phyloP scores from a whole-genome alignment of 2,113 vertebrate species.

The Micronycteris hirsuta region DNA sequence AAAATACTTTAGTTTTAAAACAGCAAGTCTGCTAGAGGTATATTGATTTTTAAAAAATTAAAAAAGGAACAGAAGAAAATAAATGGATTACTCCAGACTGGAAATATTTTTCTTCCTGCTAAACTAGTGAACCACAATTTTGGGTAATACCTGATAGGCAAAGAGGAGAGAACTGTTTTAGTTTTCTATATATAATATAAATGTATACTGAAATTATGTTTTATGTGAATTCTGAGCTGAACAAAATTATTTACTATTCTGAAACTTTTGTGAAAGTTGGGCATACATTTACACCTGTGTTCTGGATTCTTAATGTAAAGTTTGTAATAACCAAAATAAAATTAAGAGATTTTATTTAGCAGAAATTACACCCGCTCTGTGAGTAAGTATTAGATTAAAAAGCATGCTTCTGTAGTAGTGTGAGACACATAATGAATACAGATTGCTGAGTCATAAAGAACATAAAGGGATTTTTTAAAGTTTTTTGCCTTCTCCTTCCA shows the following conservation, averaged over 20 bases:
- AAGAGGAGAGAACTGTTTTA: neutral
- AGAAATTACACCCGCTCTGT: neutral
- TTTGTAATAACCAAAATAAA: constrained; percentile 2
- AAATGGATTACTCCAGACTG: neutral
- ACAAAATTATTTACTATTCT: neutral
- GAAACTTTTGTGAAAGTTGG: neutral
- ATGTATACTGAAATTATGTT: neutral
- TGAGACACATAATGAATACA: neutral
- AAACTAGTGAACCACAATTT: neutral
- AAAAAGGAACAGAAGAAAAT: neutral
- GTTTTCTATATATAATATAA: neutral
- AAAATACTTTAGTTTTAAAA: constrained; percentile 18
- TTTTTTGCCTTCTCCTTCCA: neutral
- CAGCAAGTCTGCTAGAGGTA: neutral
- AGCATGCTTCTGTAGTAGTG: neutral
- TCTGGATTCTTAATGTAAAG: neutral
- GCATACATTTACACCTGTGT: neutral
- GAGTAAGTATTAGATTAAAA: neutral
- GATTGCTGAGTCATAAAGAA: neutral
- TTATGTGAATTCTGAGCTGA: neutral
- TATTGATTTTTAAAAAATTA: neutral
- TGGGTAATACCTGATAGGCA: neutral
- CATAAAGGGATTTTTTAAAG: neutral
- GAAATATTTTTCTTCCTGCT: neutral
- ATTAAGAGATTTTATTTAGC: neutral